Conservation (phyloP, 2,888 invertebrate genomes). For the Athetis lepigone region DNA sequence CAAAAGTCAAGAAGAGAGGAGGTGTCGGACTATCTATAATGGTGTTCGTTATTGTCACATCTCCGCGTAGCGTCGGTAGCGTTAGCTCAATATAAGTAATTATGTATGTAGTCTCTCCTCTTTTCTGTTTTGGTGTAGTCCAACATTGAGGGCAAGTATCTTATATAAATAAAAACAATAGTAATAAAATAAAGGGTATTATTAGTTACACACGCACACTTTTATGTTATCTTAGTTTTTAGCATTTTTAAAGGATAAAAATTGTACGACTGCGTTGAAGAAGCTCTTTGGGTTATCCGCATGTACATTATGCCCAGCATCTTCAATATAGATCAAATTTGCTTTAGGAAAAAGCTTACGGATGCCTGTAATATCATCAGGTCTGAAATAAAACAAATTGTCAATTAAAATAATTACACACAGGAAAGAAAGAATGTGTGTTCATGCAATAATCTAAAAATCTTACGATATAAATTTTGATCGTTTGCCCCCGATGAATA, state of each 20-base stretch:
- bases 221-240: background rate
- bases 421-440: background rate
- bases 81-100: no score
- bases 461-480: constrained; percentile 81
- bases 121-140: no score
- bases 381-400: constrained; percentile 29
- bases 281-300: constrained; percentile 80
- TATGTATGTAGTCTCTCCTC: no score
- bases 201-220: background rate
- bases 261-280: constrained; percentile 60
- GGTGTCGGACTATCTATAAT: no score
- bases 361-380: constrained; percentile 64
- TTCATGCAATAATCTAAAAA: background rate
- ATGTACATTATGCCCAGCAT: constrained; percentile 81
- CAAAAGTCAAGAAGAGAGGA: no score
- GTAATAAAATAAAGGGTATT: background rate
- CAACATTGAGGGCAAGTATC: no score
- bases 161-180: background rate
- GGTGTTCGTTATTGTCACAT: no score
- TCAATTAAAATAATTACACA: background rate
- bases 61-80: no score
- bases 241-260: constrained; percentile 35
- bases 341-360: constrained; percentile 73
- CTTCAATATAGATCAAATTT: constrained; percentile 70
- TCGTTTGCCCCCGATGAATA: constrained; percentile 79